A percentile compares a stretch with the other conserved stretches of the same genome.
Conservation (phyloP, 1,140 invertebrate genomes). For the Eurosta solidaginis region DNA sequence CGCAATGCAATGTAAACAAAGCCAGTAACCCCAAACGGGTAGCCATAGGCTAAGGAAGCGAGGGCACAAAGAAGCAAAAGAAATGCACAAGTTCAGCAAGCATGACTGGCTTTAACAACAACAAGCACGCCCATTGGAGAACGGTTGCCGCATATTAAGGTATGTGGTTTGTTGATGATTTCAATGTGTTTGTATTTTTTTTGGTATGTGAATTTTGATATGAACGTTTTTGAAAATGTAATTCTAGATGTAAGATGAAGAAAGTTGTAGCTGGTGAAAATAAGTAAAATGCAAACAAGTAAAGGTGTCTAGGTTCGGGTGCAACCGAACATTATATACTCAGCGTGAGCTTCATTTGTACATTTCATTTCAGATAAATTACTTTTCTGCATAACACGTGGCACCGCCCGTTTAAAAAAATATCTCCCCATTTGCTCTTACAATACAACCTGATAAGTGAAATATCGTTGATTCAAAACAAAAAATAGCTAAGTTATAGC, state of each 20-base stretch:
- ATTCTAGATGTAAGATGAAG: constrained; percentile 25
- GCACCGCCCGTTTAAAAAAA: too few species aligned
- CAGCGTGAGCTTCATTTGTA: too few species aligned
- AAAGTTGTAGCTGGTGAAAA: constrained; percentile 1
- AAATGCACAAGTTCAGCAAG: neutral
- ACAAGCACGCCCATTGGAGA: neutral
- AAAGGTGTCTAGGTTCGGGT: too few species aligned
- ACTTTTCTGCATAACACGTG: too few species aligned
- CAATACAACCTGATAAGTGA: too few species aligned
- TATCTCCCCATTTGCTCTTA: too few species aligned
- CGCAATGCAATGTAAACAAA: neutral
- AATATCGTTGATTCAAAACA: too few species aligned
- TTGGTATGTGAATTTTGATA: neutral
- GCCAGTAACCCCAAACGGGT: neutral
- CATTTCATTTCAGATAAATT: too few species aligned
- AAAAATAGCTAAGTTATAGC: too few species aligned
- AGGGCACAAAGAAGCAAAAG: neutral
- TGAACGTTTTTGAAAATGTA: neutral
- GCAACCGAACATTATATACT: too few species aligned
- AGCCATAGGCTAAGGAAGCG: neutral
- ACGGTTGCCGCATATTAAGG: neutral
- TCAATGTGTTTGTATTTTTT: too few species aligned
- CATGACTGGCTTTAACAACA: neutral
- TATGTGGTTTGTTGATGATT: neutral
- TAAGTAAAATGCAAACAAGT: neutral